Evolutionary conservation across 2,797 vertebrate genomes (phyloP), one percentile per base, ranked within the genome.

Genomic region (Myotis vivesi): DNA sequence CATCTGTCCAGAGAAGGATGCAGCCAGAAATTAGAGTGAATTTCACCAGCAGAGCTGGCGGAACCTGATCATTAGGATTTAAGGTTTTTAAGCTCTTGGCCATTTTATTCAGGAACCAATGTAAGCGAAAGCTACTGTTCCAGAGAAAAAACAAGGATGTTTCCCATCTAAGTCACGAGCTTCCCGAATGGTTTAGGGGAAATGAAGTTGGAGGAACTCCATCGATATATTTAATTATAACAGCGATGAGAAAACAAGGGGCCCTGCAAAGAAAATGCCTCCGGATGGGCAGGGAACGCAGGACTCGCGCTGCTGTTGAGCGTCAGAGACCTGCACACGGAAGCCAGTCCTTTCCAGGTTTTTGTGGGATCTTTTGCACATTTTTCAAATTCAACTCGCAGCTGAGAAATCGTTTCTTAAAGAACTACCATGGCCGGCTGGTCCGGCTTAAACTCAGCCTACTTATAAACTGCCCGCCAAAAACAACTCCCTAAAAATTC

Each of bases 371-470:
- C 69, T 93, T 94, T 69, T 94, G 80, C 49, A 95, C 96, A 97
- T 97, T 97, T 95, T 95, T 96, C 46, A 96, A 81, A 96, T 97
- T 96, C 95, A 96, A 5, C 90, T 79, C 38, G 0, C 38, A 72
- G 83, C 77, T 92, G 87, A 96, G 90, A 94, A 97, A 94, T 88
- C 53, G n/a, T 89, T 96, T 92, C 93, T 79, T 84, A 79, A 96
- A 96, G 91, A 93, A 94, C 82, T 59, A 44, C 76, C 87, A 91
- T 94, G 91, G 95, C 97, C 75, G 57, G 9, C 85, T 44, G 89
- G 95, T 84, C 44, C 77, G 68, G 81, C 73, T 87, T 86, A 49
- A 77, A 81, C 30, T 83, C 92, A 64, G 92, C 96, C 96, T 94
- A 92, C 96, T 94, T 92, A 83, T 33, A 53, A 94, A 92, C 89